Evolutionary conservation across 2,888 invertebrate species (phyloP).

Genomic region (Scaptomyza parva): DNA sequence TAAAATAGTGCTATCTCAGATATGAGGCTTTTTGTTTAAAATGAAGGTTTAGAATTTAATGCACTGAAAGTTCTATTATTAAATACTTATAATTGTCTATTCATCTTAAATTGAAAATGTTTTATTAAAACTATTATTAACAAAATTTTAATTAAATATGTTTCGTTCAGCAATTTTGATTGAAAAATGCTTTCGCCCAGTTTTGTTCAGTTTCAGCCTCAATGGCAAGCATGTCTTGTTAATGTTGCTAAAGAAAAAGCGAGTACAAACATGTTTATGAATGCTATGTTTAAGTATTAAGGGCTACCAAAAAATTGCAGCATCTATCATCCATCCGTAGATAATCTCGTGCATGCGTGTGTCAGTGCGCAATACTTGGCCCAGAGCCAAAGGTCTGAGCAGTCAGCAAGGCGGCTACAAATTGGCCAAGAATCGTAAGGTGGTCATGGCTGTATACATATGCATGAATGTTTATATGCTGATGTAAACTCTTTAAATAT

Average conservation of each 20-base stretch:
- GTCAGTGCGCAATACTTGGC: conserved; percentile 64
- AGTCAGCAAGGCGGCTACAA: conserved; percentile 51
- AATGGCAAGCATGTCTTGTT: conserved; percentile 26
- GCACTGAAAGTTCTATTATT: neutral
- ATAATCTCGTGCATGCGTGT: conserved; percentile 1
- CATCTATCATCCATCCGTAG: conserved; percentile 29
- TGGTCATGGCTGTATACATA: conserved; percentile 67
- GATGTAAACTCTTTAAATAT: conserved; percentile 76
- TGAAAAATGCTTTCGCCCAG: conserved; percentile 2
- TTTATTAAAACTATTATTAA: neutral
- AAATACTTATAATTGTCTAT: neutral
- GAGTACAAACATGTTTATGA: conserved; percentile 6
- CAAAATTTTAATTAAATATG: neutral
- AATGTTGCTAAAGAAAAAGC: conserved; percentile 9
- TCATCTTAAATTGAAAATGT: neutral
- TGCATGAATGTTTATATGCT: conserved; percentile 56
- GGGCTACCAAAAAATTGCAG: conserved; percentile 44
- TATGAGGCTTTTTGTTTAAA: too few relatives aligned
- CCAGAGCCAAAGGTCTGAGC: conserved; percentile 60
- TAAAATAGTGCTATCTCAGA: too few relatives aligned
- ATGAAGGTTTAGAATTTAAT: neutral
- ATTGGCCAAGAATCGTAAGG: conserved; percentile 52
- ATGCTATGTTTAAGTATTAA: conserved; percentile 43
- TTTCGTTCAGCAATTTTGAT: neutral
- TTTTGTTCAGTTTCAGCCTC: conserved; percentile 6